Conservation (phyloP, 2,888 invertebrate genomes). For the Onchidella celtica region DNA sequence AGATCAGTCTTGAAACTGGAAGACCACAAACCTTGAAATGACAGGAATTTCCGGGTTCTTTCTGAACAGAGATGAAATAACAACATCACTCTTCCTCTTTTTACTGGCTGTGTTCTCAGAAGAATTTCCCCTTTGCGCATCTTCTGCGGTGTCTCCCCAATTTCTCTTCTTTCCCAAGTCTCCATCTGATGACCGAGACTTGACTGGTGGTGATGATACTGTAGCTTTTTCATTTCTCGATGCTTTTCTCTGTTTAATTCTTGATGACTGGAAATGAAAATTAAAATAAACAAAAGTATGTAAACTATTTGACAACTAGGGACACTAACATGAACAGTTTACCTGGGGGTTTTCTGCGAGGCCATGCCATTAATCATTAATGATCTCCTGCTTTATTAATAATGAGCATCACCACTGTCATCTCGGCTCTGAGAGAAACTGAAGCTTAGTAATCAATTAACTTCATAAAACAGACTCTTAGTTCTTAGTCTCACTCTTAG, state of each 20-base stretch:
- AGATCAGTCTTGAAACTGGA: background rate
- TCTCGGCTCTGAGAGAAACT: no score
- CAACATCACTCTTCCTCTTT: constrained; percentile 31
- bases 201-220: background rate
- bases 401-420: no score
- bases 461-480: no score
- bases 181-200: background rate
- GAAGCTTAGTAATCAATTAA: no score
- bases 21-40: constrained; percentile 34
- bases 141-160: background rate
- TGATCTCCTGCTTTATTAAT: background rate
- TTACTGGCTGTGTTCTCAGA: constrained; percentile 24
- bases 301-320: background rate
- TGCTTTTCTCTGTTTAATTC: constrained; percentile 47
- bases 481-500: no score
- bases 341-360: background rate
- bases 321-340: background rate
- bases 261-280: constrained; percentile 24
- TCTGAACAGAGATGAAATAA: constrained; percentile 52
- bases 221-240: background rate
- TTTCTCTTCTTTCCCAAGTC: background rate
- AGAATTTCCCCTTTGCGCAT: no score
- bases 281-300: background rate
- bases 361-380: background rate
- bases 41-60: constrained; percentile 53